A percentile compares a stretch with the other conserved stretches of the same genome.
phyloP scores from a whole-genome alignment of 2,113 vertebrate species.

The Stegostoma tigrinum region DNA sequence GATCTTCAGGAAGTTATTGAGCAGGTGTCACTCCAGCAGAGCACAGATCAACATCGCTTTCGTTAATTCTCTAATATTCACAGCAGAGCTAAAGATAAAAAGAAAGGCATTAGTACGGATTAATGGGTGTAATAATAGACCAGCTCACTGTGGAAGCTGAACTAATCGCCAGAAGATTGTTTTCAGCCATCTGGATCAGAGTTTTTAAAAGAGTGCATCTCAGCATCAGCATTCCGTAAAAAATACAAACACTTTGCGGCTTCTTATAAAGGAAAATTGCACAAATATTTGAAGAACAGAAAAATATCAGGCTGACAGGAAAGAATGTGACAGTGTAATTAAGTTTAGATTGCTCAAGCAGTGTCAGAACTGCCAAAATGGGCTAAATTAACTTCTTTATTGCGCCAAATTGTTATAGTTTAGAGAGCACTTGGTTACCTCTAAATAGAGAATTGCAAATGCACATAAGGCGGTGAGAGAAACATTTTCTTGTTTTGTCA shows the following conservation, averaged over 20 bases:
- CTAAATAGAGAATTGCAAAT: neutral
- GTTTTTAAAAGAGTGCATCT: neutral
- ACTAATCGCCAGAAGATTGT: neutral
- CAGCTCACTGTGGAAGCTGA: neutral
- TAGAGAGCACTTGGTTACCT: neutral
- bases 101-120: neutral
- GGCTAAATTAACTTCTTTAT: neutral
- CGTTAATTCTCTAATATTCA: neutral
- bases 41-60: neutral
- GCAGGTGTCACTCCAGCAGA: neutral
- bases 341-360: neutral
- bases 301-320: neutral
- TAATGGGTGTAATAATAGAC: neutral
- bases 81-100: neutral
- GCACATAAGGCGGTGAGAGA: neutral
- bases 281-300: neutral
- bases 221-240: neutral
- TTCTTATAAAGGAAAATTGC: neutral
- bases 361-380: neutral
- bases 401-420: neutral
- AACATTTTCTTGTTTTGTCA: neutral
- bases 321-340: neutral
- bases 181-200: neutral
- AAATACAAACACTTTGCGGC: neutral
- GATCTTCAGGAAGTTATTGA: neutral